Evolutionary conservation across 2,797 vertebrate genomes (phyloP), one percentile per base, ranked within the genome.

Genomic region (Xenops minutus): DNA sequence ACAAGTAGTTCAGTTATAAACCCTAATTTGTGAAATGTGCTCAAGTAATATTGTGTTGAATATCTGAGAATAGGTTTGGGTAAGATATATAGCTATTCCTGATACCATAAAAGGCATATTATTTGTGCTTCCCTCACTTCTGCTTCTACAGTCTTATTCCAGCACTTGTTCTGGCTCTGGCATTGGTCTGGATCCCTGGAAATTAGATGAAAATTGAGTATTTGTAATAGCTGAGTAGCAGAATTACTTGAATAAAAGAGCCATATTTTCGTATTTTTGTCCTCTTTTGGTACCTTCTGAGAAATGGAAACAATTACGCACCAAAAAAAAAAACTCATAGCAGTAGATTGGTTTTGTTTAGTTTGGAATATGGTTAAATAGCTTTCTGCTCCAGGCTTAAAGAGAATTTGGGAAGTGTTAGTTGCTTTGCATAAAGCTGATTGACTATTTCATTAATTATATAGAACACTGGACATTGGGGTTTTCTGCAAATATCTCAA

Each of bases 281-380:
- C 27, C 27, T 94, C 10, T 85, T 63, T 89, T 34, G 80, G 34
- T 87, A 43, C 30, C 64, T 86, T 89, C 73, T 93, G 62, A 91
- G 61, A 97, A 97, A 80, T 83, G 3, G 26, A 72, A 94, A 58
- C 12, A 74, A 79, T 91, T 93, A 24, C 27, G 30, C 18, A 41
- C 14, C 39, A 41, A 15, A 44, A 56, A n/a, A 44, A 88, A 63
- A 16, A 5, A 7, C 2, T 2, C 14, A 9, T 5, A 59, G 44
- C 62, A 36, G n/a, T 80, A 43, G 16, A n/a, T 67, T 44, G 10
- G 1, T 22, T 73, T 76, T 12, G 11, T 13, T 87, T 80, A 58
- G 2, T 80, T 88, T 80, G 14, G 41, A 59, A 39, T 83, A 12
- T 52, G 27, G 34, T 92, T 73, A 52, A 78, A 67, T 58, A n/a